phyloP scores from a whole-genome alignment of 2,888 invertebrate species.

The Agriopis marginaria region DNA sequence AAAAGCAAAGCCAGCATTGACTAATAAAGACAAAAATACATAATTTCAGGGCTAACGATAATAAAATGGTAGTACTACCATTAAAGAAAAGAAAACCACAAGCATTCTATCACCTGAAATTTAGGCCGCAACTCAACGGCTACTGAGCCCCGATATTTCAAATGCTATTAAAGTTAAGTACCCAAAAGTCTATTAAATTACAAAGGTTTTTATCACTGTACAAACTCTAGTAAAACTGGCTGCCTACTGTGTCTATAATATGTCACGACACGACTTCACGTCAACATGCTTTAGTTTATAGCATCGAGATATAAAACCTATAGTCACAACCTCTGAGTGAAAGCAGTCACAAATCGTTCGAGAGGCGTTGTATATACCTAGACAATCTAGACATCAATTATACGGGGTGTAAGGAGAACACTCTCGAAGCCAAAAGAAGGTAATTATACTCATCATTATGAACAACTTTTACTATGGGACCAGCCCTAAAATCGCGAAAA shows the following conservation, averaged over 20 bases:
- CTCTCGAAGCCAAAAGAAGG: no score
- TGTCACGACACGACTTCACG: slow-evolving; percentile 1
- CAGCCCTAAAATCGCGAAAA: no score
- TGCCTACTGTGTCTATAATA: slow-evolving; percentile 25
- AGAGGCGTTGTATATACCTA: no score
- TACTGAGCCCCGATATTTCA: slow-evolving; percentile 27
- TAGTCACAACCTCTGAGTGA: no score
- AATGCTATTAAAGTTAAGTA: slow-evolving; percentile 35
- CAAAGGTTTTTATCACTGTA: slow-evolving; percentile 46
- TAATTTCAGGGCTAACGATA: not conserved
- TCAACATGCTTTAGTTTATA: not conserved
- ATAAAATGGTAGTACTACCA: not conserved
- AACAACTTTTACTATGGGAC: no score
- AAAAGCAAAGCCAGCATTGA: no score
- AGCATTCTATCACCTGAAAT: not conserved
- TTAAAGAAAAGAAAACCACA: not conserved
- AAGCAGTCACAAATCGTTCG: no score
- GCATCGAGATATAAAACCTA: no score
- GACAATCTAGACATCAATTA: no score
- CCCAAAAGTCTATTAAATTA: slow-evolving; percentile 44
- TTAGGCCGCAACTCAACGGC: slow-evolving; percentile 11
- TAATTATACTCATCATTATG: no score
- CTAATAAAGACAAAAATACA: no score
- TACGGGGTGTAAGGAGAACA: no score
- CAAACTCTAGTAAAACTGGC: slow-evolving; percentile 37